phyloP scores from a whole-genome alignment of 2,888 invertebrate species.

The Furcula furcula region DNA sequence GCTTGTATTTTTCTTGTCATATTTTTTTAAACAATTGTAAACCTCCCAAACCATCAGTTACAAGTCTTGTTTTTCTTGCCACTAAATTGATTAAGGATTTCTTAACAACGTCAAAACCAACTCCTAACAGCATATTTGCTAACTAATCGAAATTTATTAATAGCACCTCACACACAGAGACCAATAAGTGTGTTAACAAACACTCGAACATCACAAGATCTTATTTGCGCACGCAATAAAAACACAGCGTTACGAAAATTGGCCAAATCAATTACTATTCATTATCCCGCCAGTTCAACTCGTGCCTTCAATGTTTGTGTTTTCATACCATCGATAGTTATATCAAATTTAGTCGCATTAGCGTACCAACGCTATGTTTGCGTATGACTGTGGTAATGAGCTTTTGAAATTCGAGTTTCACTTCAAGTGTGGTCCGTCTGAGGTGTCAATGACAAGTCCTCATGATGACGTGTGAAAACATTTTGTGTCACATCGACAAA shows the following conservation, averaged over 20 bases:
- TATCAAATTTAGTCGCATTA: slow-evolving; percentile 57
- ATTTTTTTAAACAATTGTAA: too few relatives aligned
- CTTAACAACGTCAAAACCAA: background rate
- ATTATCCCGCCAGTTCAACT: slow-evolving; percentile 36
- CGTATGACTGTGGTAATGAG: slow-evolving; percentile 16
- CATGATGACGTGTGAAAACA: background rate
- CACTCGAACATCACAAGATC: background rate
- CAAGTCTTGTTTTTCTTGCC: too few relatives aligned
- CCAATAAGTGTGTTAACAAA: background rate
- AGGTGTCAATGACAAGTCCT: slow-evolving; percentile 1
- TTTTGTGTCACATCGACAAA: background rate
- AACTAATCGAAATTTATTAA: background rate
- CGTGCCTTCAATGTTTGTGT: slow-evolving; percentile 40
- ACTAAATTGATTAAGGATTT: too few relatives aligned
- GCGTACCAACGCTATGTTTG: slow-evolving; percentile 33
- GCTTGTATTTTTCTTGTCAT: too few relatives aligned
- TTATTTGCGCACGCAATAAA: slow-evolving; percentile 12
- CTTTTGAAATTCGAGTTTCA: slow-evolving; percentile 6
- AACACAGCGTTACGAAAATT: slow-evolving; percentile 35
- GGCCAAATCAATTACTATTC: slow-evolving; percentile 42
- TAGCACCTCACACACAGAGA: background rate
- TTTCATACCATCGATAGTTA: slow-evolving; percentile 47
- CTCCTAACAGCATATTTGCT: background rate
- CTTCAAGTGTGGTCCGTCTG: slow-evolving; percentile 1
- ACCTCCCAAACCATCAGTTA: too few relatives aligned